Conservation (phyloP, 2,888 invertebrate genomes). For the Phyllotreta cruciferae region DNA sequence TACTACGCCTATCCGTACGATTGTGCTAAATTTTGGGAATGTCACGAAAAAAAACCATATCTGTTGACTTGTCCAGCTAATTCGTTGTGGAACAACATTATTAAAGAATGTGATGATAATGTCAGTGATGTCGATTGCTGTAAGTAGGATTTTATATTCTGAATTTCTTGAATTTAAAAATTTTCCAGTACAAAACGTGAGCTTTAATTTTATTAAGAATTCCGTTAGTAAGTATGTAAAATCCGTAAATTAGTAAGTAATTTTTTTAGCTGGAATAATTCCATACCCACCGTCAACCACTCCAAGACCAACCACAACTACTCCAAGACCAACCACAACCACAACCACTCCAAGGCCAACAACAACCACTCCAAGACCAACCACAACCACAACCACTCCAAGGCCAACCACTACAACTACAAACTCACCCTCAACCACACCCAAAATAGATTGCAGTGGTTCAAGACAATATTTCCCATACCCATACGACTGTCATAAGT, state of each 20-base stretch:
- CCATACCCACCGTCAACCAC: neutral
- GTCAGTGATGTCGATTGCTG: constrained; percentile 13
- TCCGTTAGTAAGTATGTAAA: too few relatives aligned
- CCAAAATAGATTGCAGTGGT: neutral
- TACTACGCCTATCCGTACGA: constrained; percentile 20
- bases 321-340: neutral
- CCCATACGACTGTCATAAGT: constrained; percentile 17
- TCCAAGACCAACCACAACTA: neutral
- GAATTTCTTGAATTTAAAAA: too few relatives aligned
- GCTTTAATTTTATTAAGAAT: too few relatives aligned
- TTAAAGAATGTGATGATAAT: constrained; percentile 8
- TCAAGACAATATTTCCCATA: neutral
- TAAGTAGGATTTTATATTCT: constrained; percentile 5
- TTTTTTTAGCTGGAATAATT: neutral
- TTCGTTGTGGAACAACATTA: constrained; percentile 7
- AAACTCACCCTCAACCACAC: neutral
- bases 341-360: neutral
- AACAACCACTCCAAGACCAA: constrained; percentile 1
- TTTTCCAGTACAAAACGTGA: too few relatives aligned
- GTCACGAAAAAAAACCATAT: neutral
- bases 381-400: constrained; percentile 1
- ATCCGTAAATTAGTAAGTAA: too few relatives aligned
- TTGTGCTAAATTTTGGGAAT: constrained; percentile 21
- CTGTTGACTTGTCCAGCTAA: constrained; percentile 5
- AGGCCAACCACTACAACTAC: neutral